Conservation (phyloP, 2,113 vertebrate species). For the Pontoporia blainvillei region DNA sequence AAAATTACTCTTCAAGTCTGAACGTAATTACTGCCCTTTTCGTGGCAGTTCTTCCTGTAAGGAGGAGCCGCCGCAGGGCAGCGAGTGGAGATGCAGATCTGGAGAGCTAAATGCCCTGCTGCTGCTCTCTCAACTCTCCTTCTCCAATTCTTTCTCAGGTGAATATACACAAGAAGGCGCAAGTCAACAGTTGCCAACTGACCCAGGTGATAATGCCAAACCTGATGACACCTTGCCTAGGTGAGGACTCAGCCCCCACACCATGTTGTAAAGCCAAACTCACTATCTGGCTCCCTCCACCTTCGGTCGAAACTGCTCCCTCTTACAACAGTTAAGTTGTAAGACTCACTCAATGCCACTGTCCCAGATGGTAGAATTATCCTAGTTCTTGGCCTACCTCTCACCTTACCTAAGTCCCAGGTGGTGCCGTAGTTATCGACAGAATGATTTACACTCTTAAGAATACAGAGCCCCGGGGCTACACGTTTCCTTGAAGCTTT, state of each 20-base stretch:
- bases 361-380: background rate
- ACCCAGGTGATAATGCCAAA: background rate
- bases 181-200: background rate
- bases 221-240: background rate
- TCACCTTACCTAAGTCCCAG: background rate
- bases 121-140: background rate
- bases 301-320: background rate
- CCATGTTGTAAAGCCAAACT: background rate
- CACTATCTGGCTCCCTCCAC: background rate
- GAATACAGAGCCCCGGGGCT: background rate
- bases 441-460: background rate
- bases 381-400: background rate
- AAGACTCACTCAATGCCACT: background rate
- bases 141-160: background rate
- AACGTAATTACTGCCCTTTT: background rate
- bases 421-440: no score
- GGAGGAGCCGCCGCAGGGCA: background rate
- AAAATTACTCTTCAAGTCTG: conserved; percentile 4
- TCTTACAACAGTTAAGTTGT: background rate
- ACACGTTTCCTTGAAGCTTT: background rate
- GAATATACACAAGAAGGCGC: background rate
- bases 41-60: background rate
- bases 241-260: background rate
- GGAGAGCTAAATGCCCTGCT: background rate
- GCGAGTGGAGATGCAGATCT: background rate